Percentiles rank a stretch among this genome's conserved stretches.
These are phyloP conservation scores for Cephalopholis sonnerati DNA, from an alignment of 2,113 vertebrate genomes.

Conservation along the genomic window DNA sequence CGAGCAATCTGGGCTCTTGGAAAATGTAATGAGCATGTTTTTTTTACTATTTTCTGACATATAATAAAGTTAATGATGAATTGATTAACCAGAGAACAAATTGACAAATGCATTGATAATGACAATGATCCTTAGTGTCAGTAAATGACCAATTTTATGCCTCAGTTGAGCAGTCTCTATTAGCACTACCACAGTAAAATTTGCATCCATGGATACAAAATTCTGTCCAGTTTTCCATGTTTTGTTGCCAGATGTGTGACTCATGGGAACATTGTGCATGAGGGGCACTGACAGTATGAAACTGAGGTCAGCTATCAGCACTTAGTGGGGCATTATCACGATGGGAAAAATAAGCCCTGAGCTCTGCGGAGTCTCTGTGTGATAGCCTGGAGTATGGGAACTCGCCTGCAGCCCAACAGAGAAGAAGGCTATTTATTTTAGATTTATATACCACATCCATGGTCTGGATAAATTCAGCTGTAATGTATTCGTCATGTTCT, in stretches of 20 bases:
- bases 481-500: constrained; percentile 48
- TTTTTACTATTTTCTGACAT: not conserved
- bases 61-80: too few relatives aligned
- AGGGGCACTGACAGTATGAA: constrained; percentile 41
- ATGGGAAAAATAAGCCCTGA: constrained; percentile 39
- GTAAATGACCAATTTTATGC: not conserved
- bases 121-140: not conserved
- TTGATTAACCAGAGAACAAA: not conserved
- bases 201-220: not conserved
- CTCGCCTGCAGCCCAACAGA: constrained; percentile 35
- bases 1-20: not conserved
- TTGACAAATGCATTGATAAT: not conserved
- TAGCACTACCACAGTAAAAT: not conserved
- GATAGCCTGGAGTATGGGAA: constrained; percentile 51
- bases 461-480: constrained; percentile 23
- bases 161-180: constrained; percentile 6
- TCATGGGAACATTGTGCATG: constrained; percentile 53
- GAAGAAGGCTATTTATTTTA: constrained; percentile 52
- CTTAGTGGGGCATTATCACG: constrained; percentile 33
- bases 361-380: constrained; percentile 44
- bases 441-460: constrained; percentile 24
- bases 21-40: not conserved
- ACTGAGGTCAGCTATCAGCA: constrained; percentile 39
- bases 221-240: constrained; percentile 27
- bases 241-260: constrained; percentile 48